phyloP scores from a whole-genome alignment of 2,888 invertebrate genomes.

The Drosophila kambysellisi region DNA sequence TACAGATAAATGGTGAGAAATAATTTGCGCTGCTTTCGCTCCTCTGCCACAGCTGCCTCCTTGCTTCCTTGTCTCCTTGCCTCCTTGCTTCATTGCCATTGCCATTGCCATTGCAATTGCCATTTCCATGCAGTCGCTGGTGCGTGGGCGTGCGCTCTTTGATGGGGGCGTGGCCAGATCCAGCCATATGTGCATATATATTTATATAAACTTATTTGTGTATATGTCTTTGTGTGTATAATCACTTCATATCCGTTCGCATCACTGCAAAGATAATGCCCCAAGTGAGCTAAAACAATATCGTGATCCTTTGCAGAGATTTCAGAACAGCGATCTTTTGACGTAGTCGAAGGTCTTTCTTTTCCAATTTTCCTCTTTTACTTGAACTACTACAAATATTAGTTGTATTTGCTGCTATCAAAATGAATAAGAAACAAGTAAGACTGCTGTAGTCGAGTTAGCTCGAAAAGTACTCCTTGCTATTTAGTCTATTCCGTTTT shows the following conservation, averaged over 20 bases:
- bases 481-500: not conserved
- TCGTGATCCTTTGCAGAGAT: constrained; percentile 1
- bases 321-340: not conserved
- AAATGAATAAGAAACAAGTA: not conserved
- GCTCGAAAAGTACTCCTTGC: not conserved
- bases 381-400: not conserved
- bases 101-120: constrained; percentile 4
- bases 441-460: no score
- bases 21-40: constrained; percentile 78
- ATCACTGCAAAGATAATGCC: constrained; percentile 13
- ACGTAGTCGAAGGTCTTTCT: not conserved
- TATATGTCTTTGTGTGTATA: constrained; percentile 30
- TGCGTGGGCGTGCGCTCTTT: constrained; percentile 69
- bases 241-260: constrained; percentile 63
- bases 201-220: constrained; percentile 10
- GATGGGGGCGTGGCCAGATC: constrained; percentile 57
- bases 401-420: not conserved
- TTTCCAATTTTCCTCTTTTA: not conserved
- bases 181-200: constrained; percentile 28
- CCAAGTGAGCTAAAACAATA: not conserved
- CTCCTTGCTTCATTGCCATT: not conserved
- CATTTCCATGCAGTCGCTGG: constrained; percentile 25
- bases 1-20: constrained; percentile 83
- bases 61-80: not conserved
- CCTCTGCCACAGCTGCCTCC: constrained; percentile 13